Evolutionary conservation across 2,113 vertebrate species (phyloP).

Genomic region (Pseudorhombus dupliciocellatus): DNA sequence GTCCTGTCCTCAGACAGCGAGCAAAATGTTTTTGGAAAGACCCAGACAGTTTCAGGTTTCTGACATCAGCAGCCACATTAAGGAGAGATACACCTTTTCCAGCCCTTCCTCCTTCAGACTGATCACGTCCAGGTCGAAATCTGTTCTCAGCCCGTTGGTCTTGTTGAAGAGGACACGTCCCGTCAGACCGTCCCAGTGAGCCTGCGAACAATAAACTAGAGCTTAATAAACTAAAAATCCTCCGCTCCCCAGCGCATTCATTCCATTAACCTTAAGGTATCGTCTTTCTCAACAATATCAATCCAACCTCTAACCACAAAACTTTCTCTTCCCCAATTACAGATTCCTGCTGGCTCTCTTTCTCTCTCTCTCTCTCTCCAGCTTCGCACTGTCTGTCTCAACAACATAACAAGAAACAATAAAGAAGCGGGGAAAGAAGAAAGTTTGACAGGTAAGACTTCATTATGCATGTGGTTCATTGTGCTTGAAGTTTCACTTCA

Average conservation of each 20-base stretch:
- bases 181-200: slow-evolving; percentile 97
- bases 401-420: slow-evolving; percentile 68
- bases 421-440: slow-evolving; percentile 53
- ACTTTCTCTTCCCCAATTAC: slow-evolving; percentile 58
- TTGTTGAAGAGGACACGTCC: slow-evolving; percentile 97
- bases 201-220: slow-evolving; percentile 76
- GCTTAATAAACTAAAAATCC: slow-evolving; percentile 29
- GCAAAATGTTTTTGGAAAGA: slow-evolving; percentile 21
- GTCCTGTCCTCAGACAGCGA: slow-evolving; percentile 7
- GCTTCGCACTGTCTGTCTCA: slow-evolving; percentile 50
- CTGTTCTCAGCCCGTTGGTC: slow-evolving; percentile 94
- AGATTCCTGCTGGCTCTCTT: slow-evolving; percentile 43
- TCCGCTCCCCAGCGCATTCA: slow-evolving; percentile 6
- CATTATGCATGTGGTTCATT: slow-evolving; percentile 75
- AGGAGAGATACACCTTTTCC: slow-evolving; percentile 86
- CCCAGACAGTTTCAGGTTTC: background rate
- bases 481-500: slow-evolving; percentile 79
- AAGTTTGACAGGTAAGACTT: slow-evolving; percentile 72
- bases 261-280: slow-evolving; percentile 54
- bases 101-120: slow-evolving; percentile 97
- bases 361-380: slow-evolving; percentile 18
- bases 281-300: slow-evolving; percentile 47
- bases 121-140: slow-evolving; percentile 98
- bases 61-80: background rate
- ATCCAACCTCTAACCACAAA: slow-evolving; percentile 37